A percentile compares a stretch with the other conserved stretches of the same genome.
Conservation (phyloP, 2,113 vertebrate genomes). For the Procapra przewalskii region DNA sequence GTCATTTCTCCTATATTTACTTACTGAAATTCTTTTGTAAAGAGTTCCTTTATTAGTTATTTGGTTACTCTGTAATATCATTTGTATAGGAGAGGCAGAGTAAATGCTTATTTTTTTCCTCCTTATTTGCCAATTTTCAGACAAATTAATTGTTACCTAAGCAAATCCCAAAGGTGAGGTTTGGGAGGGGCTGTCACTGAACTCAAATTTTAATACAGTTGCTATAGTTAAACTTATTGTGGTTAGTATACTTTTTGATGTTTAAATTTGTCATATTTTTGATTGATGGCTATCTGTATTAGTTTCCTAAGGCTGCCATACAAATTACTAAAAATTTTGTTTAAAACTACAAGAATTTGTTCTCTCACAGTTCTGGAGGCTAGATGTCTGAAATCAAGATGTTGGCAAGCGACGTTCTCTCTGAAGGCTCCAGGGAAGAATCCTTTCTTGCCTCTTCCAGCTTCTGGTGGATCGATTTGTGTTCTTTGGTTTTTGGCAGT, state of each 20-base stretch:
- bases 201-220: not conserved
- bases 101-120: not conserved
- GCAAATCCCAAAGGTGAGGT: not conserved
- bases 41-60: not conserved
- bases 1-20: not conserved
- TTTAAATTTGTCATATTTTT: not conserved
- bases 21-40: not conserved
- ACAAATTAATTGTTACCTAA: not conserved
- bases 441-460: not conserved
- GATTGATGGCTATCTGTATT: not conserved
- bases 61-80: not conserved
- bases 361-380: not conserved
- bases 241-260: not conserved
- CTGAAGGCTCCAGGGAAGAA: not conserved
- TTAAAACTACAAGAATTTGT: not conserved
- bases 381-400: not conserved
- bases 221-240: not conserved
- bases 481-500: not conserved
- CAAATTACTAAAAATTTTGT: not conserved
- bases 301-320: not conserved
- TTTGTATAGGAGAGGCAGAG: not conserved
- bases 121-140: not conserved
- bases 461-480: not conserved
- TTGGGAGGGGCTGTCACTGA: not conserved
- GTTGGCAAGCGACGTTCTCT: not conserved